These are phyloP conservation scores for Drosophila vallismaia DNA, from an alignment of 2,888 invertebrate genomes.

Conservation along the genomic window DNA sequence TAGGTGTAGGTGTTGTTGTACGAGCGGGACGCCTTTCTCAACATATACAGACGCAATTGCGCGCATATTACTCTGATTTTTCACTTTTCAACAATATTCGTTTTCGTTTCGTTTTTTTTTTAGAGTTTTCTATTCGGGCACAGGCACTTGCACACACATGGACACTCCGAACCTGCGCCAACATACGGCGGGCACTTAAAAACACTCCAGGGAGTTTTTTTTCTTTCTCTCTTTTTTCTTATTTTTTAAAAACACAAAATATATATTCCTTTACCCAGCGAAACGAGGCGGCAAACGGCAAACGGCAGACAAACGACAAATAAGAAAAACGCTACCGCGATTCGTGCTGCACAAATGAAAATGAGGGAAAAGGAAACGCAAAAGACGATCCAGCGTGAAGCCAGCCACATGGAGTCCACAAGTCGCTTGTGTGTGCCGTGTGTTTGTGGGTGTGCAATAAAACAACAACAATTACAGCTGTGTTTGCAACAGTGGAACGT, in stretches of 20 bases:
- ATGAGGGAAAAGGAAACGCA: slow-evolving; percentile 42
- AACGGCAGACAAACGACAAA: slow-evolving; percentile 52
- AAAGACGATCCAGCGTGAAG: slow-evolving; percentile 57
- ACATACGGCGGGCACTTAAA: slow-evolving; percentile 61
- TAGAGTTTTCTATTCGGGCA: slow-evolving; percentile 44
- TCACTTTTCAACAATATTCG: slow-evolving; percentile 28
- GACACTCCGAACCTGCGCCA: slow-evolving; percentile 70
- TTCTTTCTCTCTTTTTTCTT: background rate
- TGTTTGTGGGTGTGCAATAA: slow-evolving; percentile 38
- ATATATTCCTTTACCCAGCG: slow-evolving; percentile 4
- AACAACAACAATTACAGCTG: slow-evolving; percentile 77
- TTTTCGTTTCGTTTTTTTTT: slow-evolving; percentile 32
- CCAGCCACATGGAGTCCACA: slow-evolving; percentile 74
- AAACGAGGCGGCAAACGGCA: slow-evolving; percentile 4
- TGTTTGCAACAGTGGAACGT: slow-evolving; percentile 50
- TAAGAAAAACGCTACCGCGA: slow-evolving; percentile 72
- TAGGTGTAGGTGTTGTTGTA: slow-evolving; percentile 35
- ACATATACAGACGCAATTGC: slow-evolving; percentile 76
- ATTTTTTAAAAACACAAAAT: slow-evolving; percentile 11
- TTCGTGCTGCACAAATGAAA: slow-evolving; percentile 76
- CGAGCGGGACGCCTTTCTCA: slow-evolving; percentile 23
- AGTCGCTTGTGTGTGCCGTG: slow-evolving; percentile 12
- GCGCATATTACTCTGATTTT: slow-evolving; percentile 72
- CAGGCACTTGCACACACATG: slow-evolving; percentile 24
- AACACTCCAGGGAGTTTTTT: background rate